These are phyloP conservation scores for Isaurus tuberculatus DNA, from an alignment of 92 coral and sea anemone genomes.

Conservation along the genomic window DNA sequence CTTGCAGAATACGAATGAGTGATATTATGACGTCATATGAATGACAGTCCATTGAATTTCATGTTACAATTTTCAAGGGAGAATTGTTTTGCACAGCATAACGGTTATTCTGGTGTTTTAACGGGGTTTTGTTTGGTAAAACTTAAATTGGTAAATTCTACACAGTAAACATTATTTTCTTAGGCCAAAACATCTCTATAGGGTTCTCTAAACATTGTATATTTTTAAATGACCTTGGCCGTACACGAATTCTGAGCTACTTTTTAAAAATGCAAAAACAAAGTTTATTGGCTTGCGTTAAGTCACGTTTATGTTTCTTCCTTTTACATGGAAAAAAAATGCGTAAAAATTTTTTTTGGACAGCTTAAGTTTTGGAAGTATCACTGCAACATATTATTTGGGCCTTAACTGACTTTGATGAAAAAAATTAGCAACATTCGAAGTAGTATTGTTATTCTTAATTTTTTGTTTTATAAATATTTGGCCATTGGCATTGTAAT, in stretches of 20 bases:
- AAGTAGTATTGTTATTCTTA: background rate
- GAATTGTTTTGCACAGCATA: background rate
- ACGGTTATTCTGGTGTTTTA: background rate
- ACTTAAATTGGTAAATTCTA: background rate
- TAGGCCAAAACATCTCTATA: background rate
- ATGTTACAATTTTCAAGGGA: background rate
- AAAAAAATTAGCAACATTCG: background rate
- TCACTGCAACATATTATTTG: no score
- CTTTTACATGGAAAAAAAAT: background rate
- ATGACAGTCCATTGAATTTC: background rate
- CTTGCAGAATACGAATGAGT: background rate
- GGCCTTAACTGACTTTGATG: no score
- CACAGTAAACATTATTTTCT: background rate
- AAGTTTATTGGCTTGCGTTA: conserved; percentile 6
- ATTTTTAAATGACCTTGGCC: conserved; percentile 37
- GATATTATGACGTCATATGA: conserved; percentile 34
- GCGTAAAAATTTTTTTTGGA: background rate
- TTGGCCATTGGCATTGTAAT: background rate
- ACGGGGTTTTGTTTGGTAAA: background rate
- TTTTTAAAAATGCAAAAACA: conserved; percentile 41
- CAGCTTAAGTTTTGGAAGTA: background rate
- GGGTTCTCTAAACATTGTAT: background rate
- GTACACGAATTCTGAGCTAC: background rate
- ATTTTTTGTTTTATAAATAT: conserved; percentile 19
- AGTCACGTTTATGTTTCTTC: conserved; percentile 14